These are phyloP conservation scores for Stigmatopora nigra DNA, from an alignment of 2,113 vertebrate species.

Conservation along the genomic window DNA sequence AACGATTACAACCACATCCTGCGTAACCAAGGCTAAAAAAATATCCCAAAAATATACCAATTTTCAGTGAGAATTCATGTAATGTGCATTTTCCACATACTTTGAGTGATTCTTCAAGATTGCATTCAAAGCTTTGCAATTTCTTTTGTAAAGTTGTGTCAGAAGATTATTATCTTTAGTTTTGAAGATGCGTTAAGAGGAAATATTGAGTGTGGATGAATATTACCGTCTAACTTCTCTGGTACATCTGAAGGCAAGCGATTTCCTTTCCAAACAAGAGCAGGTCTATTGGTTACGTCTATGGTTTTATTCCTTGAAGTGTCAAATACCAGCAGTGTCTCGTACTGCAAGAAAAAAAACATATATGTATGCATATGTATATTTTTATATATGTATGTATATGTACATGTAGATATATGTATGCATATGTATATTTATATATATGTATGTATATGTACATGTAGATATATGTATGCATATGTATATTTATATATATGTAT, in stretches of 20 bases:
- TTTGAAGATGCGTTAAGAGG: not conserved
- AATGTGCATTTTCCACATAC: not conserved
- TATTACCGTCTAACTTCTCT: conserved; percentile 25
- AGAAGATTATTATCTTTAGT: not conserved
- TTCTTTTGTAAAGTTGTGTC: too few species aligned
- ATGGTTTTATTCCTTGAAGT: conserved; percentile 62
- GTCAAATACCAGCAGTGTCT: conserved; percentile 72
- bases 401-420: too few species aligned
- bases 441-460: too few species aligned
- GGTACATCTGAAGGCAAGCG: conserved; percentile 73
- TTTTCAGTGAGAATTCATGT: not conserved
- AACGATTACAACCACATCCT: conserved; percentile 80
- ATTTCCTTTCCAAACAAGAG: conserved; percentile 71
- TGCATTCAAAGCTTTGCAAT: not conserved
- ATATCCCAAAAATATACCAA: not conserved
- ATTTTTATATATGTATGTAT: too few species aligned
- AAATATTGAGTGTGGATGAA: not conserved
- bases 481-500: too few species aligned
- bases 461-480: too few species aligned
- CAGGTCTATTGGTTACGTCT: not conserved
- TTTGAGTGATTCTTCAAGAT: not conserved
- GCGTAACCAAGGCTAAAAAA: conserved; percentile 57
- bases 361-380: too few species aligned
- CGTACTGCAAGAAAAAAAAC: conserved; percentile 64
- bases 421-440: too few species aligned